Percentiles rank a stretch among this genome's conserved stretches.
Conservation (phyloP, 1,140 invertebrate genomes). For the Lordiphosa mommai region DNA sequence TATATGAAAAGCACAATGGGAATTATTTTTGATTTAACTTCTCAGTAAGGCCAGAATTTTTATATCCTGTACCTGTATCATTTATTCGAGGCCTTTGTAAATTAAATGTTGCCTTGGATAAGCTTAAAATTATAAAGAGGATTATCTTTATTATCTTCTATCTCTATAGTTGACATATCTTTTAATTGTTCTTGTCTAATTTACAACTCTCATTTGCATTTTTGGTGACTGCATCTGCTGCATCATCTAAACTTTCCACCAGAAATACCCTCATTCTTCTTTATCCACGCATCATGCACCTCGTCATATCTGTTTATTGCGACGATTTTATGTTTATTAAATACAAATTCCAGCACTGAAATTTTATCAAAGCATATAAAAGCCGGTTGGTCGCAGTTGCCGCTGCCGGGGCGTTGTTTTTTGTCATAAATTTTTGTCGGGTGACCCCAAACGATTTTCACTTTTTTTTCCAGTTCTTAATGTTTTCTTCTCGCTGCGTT, state of each 20-base stretch:
- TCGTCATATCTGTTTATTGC: background rate
- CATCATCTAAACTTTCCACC: conserved; percentile 2
- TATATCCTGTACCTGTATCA: too few relatives aligned
- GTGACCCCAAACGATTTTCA: conserved; percentile 35
- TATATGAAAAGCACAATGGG: too few relatives aligned
- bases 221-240: conserved; percentile 1
- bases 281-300: background rate
- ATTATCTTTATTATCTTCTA: too few relatives aligned
- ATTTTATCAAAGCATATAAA: conserved; percentile 13
- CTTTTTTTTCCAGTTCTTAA: conserved; percentile 25
- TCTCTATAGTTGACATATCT: too few relatives aligned
- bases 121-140: conserved; percentile 4
- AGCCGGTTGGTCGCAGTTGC: conserved; percentile 4
- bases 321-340: conserved; percentile 34
- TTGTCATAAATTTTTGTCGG: conserved; percentile 26
- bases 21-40: too few relatives aligned
- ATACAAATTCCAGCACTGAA: conserved; percentile 37
- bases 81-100: too few relatives aligned
- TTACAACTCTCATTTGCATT: too few relatives aligned
- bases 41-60: too few relatives aligned
- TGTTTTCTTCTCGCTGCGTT: background rate
- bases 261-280: conserved; percentile 17
- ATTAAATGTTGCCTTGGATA: too few relatives aligned
- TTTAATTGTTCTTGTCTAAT: too few relatives aligned
- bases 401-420: conserved; percentile 1